Evolutionary conservation across 2,888 invertebrate genomes (phyloP).

Genomic region (Megaustenia siamemsis): DNA sequence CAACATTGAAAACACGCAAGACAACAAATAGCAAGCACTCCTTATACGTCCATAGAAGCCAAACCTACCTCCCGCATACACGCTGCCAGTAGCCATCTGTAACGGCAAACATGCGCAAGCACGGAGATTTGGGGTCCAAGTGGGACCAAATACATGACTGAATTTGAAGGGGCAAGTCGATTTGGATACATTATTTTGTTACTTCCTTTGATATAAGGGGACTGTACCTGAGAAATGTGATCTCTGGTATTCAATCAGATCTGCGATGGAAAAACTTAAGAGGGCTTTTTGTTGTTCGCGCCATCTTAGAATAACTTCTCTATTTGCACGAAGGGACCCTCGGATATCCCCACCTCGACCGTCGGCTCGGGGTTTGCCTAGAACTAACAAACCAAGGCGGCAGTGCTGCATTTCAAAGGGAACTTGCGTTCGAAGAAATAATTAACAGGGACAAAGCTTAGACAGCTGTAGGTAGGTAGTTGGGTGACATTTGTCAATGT

Average conservation of each 20-base stretch:
- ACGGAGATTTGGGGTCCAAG: constrained; percentile 1
- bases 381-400: constrained; percentile 6
- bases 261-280: constrained; percentile 18
- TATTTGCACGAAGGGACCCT: neutral
- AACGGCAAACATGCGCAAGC: constrained; percentile 14
- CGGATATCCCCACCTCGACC: neutral
- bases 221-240: constrained; percentile 16
- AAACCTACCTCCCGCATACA: neutral
- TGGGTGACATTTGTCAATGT: neutral
- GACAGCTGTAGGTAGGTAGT: neutral
- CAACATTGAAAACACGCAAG: neutral
- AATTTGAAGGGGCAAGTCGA: constrained; percentile 2
- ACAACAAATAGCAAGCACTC: neutral
- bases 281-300: constrained; percentile 42
- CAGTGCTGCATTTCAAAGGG: constrained; percentile 32
- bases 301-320: constrained; percentile 14
- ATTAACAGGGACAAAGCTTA: constrained; percentile 35
- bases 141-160: constrained; percentile 4
- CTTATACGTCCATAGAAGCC: neutral
- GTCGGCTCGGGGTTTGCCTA: neutral
- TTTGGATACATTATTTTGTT: constrained; percentile 42
- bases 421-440: constrained; percentile 35
- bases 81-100: neutral
- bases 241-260: constrained; percentile 3
- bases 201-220: constrained; percentile 26